Evolutionary conservation across 2,797 vertebrate species (phyloP).

Genomic region (Myoxocephalus aenaeus): DNA sequence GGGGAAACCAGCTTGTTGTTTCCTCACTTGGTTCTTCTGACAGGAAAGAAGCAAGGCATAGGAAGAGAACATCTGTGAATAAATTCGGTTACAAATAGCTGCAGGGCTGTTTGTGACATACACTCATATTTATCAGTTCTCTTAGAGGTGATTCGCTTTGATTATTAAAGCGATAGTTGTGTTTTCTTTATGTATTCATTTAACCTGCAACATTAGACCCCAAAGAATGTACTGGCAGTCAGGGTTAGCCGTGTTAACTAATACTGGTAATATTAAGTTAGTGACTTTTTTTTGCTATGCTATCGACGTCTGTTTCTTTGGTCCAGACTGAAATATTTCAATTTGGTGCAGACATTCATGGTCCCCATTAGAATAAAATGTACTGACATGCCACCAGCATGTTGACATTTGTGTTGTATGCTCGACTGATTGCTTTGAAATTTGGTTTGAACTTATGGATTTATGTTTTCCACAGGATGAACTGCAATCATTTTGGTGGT

Average conservation of each 20-base stretch:
- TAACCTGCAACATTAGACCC: neutral
- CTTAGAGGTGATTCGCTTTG: slow-evolving; percentile 22
- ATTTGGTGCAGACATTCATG: neutral
- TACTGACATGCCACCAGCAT: neutral
- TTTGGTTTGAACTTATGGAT: neutral
- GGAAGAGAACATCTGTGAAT: slow-evolving; percentile 1
- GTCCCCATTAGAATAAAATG: neutral
- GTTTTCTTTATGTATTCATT: neutral
- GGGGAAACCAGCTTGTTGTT: slow-evolving; percentile 38
- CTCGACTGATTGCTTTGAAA: neutral
- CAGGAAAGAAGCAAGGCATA: slow-evolving; percentile 13
- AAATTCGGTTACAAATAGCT: neutral
- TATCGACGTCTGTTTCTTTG: neutral
- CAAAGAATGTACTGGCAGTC: neutral
- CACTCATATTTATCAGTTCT: neutral
- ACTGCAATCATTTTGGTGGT: neutral
- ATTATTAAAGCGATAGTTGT: slow-evolving; percentile 15
- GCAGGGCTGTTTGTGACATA: neutral
- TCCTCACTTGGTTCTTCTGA: slow-evolving; percentile 35
- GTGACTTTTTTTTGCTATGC: neutral
- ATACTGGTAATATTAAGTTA: neutral
- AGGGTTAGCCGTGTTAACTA: neutral
- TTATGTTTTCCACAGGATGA: neutral
- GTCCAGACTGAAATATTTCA: slow-evolving; percentile 12
- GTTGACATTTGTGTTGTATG: neutral